Conservation (phyloP, 2,113 vertebrate species). For the Ceuthmochares aereus region DNA sequence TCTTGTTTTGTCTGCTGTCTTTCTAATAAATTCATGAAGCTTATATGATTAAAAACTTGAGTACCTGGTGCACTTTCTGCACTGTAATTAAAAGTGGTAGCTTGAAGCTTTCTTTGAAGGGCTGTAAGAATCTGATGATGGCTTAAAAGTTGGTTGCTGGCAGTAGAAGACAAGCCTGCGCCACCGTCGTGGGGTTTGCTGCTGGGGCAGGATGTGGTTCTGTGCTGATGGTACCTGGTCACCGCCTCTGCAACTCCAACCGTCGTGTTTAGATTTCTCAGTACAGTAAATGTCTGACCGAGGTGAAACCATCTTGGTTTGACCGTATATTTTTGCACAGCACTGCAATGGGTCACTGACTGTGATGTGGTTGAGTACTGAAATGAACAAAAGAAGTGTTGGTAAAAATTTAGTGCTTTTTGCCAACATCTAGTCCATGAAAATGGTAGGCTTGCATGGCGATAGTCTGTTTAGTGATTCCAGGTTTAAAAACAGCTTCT, state of each 20-base stretch:
- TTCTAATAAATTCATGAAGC: constrained; percentile 32
- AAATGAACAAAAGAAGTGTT: background rate
- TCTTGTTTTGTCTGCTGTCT: constrained; percentile 3
- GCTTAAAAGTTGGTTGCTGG: background rate
- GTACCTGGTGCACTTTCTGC: background rate
- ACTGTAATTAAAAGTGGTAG: background rate
- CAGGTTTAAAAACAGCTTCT: background rate
- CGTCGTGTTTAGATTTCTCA: background rate
- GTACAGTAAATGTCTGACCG: background rate
- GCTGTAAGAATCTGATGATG: background rate
- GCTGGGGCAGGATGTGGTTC: constrained; percentile 33
- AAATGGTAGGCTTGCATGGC: background rate
- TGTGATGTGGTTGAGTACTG: background rate
- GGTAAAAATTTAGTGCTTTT: background rate
- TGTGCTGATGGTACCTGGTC: background rate
- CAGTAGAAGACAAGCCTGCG: background rate
- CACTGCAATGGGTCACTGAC: background rate
- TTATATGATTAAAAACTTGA: background rate
- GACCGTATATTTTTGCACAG: background rate
- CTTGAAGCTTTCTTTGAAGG: background rate
- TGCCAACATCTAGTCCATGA: fast-evolving
- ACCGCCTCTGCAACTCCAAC: background rate
- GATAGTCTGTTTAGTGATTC: background rate
- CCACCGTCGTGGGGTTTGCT: background rate
- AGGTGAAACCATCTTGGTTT: background rate